A percentile compares a stretch with the other conserved stretches of the same genome.
These are phyloP conservation scores for Hyppa rectilinea DNA, from an alignment of 2,888 invertebrate genomes.

Conservation along the genomic window DNA sequence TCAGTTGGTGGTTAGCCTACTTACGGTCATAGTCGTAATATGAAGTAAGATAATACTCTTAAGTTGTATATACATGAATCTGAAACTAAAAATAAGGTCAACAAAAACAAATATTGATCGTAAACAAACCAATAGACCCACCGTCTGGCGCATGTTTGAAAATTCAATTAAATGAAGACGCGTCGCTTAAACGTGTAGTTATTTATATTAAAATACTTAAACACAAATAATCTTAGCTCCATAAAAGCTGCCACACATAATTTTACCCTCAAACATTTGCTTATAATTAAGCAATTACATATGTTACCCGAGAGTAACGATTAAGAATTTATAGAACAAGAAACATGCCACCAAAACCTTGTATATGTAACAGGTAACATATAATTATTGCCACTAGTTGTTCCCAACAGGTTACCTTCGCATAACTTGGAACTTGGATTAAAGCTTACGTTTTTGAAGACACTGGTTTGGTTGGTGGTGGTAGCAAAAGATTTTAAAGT, in stretches of 20 bases:
- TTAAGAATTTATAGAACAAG: conserved; percentile 42
- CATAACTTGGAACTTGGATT: conserved; percentile 22
- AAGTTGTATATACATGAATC: not conserved
- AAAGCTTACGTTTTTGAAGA: not conserved
- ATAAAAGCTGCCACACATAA: conserved; percentile 2
- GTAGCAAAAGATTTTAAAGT: not conserved
- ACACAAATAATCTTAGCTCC: not conserved
- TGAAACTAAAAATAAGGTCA: not conserved
- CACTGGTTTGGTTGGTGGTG: not conserved
- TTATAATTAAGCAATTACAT: conserved; percentile 26
- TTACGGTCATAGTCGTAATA: not conserved
- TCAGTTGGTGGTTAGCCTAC: too few relatives aligned
- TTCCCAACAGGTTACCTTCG: conserved; percentile 29
- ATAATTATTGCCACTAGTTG: conserved; percentile 4
- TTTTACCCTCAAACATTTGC: conserved; percentile 25
- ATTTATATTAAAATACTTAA: not conserved
- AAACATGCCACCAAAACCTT: conserved; percentile 17
- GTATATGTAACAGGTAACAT: conserved; percentile 10
- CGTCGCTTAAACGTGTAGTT: not conserved
- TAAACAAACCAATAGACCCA: too few relatives aligned
- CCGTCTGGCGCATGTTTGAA: not conserved
- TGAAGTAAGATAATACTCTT: not conserved
- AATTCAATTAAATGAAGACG: not conserved
- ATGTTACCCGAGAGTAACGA: conserved; percentile 21
- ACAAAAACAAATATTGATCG: not conserved